Base-by-base conservation (phyloP, 1,140 invertebrate species). In the Steinernema khuongi region DNA sequence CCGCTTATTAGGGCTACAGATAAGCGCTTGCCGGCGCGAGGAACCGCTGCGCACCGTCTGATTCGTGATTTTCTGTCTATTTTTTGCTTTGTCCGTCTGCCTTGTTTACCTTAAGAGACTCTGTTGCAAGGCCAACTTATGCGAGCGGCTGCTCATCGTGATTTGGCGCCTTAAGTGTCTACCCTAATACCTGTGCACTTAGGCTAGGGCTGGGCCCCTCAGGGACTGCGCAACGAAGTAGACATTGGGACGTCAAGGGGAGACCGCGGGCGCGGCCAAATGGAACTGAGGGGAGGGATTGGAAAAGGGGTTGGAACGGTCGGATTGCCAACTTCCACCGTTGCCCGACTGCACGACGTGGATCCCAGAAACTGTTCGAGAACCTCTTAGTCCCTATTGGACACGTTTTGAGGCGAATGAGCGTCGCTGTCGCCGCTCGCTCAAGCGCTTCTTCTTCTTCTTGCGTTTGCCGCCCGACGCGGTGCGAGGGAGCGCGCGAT, bases 301-400 rank as follows among this genome's bases (percentile, higher is more conserved):
- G 36, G 36, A 7, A 41, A 41, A 41, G 36, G n/a, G 36, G 7
- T 41, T 7, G 36, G 36, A 41, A 14, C 19, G 7, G 50, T 22
- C 7, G 50, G 22, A 60, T 11, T 17, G 22, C 7, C 50, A 22
- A 60, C 50, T 60, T 60, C 22, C 19, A 60, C 36, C 7, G 36
- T 41, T n/a, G 36, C 7, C 7, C 36, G 36, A 41, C 36, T 7
- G 7, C n/a, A n/a, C 36, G n/a, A 7, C 7, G 36, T n/a, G 36
- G n/a, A 41, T 41, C 50, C 11, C 2, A 17, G 19, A 4, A 26
- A 60, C 7, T 41, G 7, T 26, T 11, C 11, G 22, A 26, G 50
- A 60, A 60, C 50, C 50, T 60, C 50, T 60, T 60, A 14, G 11
- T 41, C 36, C 50, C 50, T 60, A 60, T 60, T 60, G 50, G 50